Conservation (phyloP, 2,113 vertebrate genomes). For the Zosterops lateralis region DNA sequence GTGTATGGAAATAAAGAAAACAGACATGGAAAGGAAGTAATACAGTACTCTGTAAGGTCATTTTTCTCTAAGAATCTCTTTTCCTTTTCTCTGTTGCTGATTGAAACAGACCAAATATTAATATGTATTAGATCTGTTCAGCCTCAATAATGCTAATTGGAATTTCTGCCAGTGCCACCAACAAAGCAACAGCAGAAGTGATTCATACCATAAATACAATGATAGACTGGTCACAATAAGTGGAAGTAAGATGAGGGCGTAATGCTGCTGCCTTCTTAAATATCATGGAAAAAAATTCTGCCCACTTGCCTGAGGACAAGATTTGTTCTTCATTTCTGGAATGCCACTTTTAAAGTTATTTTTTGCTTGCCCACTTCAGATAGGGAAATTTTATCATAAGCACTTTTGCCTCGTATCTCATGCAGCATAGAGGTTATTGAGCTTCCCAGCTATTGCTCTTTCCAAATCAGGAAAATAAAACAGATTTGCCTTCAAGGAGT, state of each 20-base stretch:
- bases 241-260: not conserved
- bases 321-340: not conserved
- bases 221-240: not conserved
- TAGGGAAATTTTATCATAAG: not conserved
- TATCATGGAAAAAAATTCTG: not conserved
- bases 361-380: not conserved
- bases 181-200: not conserved
- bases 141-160: not conserved
- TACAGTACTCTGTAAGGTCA: not conserved
- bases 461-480: not conserved
- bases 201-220: not conserved
- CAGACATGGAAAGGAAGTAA: not conserved
- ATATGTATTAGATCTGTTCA: not conserved
- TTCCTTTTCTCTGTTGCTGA: not conserved
- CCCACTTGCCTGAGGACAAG: not conserved
- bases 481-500: not conserved
- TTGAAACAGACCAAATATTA: not conserved
- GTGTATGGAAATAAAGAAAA: not conserved
- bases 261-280: not conserved
- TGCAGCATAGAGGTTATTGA: not conserved
- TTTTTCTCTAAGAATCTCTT: not conserved
- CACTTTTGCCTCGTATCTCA: not conserved
- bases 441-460: not conserved
- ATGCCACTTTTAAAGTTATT: not conserved
- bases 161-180: not conserved